These are phyloP conservation scores for Andrena fulva DNA, from an alignment of 2,888 invertebrate species.

Conservation along the genomic window DNA sequence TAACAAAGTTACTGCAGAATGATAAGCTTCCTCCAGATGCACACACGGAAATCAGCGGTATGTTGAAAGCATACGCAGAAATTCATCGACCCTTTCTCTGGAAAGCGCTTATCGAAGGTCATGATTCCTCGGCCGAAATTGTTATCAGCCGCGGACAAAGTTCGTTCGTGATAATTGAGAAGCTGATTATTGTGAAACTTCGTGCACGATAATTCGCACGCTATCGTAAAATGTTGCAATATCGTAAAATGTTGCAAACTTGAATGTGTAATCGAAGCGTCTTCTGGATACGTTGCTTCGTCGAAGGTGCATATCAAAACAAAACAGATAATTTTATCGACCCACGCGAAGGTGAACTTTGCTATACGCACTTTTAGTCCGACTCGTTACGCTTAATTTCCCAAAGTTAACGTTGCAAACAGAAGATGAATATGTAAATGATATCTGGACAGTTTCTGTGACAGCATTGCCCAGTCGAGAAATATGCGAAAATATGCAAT, in stretches of 20 bases:
- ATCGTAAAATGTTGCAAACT: slow-evolving; percentile 36
- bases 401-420: not conserved
- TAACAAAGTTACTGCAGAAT: not conserved
- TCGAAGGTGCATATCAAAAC: slow-evolving; percentile 25
- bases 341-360: slow-evolving; percentile 24
- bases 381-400: not conserved
- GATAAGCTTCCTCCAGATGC: not conserved
- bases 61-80: not conserved
- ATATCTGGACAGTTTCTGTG: too few relatives aligned
- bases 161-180: slow-evolving; percentile 30
- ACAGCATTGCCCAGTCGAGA: not conserved
- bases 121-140: slow-evolving; percentile 43
- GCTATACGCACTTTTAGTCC: slow-evolving; percentile 4
- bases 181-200: slow-evolving; percentile 48
- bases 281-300: not conserved
- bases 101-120: slow-evolving; percentile 55
- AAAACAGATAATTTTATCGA: slow-evolving; percentile 35
- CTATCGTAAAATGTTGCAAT: slow-evolving; percentile 43
- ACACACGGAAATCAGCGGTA: slow-evolving; percentile 39
- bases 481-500: not conserved
- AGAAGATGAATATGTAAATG: not conserved
- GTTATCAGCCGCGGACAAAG: slow-evolving; percentile 61
- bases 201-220: slow-evolving; percentile 39
- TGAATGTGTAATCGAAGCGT: not conserved
- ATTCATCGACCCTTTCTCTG: slow-evolving; percentile 16